A percentile compares a stretch with the other conserved stretches of the same genome.
Evolutionary conservation across 1,140 invertebrate genomes (phyloP).

Genomic region (Cotesia glomerata): DNA sequence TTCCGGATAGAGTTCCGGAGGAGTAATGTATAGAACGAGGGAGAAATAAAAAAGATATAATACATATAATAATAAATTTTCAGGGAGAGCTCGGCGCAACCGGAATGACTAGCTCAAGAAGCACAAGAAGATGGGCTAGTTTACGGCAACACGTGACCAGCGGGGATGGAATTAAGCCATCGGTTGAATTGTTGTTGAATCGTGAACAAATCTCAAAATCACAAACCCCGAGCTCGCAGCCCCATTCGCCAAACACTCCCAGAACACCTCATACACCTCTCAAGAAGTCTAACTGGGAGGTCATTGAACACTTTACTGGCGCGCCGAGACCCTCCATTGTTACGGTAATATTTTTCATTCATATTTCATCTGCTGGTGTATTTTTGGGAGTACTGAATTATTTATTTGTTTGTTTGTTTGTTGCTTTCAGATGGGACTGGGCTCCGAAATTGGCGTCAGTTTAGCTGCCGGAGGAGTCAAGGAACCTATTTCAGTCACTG

Average conservation of each 20-base stretch:
- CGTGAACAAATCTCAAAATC: constrained; percentile 52
- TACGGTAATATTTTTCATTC: constrained; percentile 42
- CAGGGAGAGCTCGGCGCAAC: constrained; percentile 46
- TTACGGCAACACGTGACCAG: constrained; percentile 57
- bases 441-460: constrained; percentile 45
- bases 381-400: constrained; percentile 17
- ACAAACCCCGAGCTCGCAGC: constrained; percentile 53
- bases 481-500: constrained; percentile 32
- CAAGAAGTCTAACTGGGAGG: constrained; percentile 86
- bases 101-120: constrained; percentile 46
- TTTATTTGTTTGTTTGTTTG: not conserved
- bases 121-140: constrained; percentile 61
- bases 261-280: constrained; percentile 65
- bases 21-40: too few relatives aligned
- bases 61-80: constrained; percentile 16
- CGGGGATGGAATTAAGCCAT: constrained; percentile 45
- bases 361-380: not conserved
- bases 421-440: constrained; percentile 44
- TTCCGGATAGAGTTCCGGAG: too few relatives aligned
- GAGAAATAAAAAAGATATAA: not conserved
- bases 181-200: constrained; percentile 51
- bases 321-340: constrained; percentile 59
- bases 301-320: constrained; percentile 80
- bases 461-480: constrained; percentile 40
- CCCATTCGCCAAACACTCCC: constrained; percentile 51